These are phyloP conservation scores for Platyscapa corneri DNA, from an alignment of 1,140 invertebrate species.

Conservation along the genomic window DNA sequence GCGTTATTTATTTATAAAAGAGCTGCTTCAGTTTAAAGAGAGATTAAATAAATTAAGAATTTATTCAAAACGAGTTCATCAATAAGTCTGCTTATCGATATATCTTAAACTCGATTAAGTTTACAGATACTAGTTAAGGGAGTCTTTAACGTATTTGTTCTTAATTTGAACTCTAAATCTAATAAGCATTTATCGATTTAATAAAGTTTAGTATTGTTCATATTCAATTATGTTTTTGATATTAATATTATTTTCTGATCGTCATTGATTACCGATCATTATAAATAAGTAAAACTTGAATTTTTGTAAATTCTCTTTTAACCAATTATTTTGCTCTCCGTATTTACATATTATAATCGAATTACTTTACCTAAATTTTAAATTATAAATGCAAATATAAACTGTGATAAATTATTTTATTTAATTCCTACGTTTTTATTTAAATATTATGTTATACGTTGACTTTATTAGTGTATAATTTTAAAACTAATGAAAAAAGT, in stretches of 20 bases:
- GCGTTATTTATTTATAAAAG: neutral
- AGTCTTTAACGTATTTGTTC: neutral
- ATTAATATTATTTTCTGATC: too few relatives aligned
- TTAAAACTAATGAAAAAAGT: neutral
- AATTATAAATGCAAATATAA: neutral
- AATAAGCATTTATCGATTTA: neutral
- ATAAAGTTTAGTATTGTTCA: neutral
- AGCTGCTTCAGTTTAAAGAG: neutral
- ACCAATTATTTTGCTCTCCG: neutral
- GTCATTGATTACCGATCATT: too few relatives aligned
- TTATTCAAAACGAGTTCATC: neutral
- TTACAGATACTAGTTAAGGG: neutral
- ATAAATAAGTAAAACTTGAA: too few relatives aligned
- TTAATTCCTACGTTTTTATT: neutral
- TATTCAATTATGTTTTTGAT: too few relatives aligned
- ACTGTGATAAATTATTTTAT: neutral
- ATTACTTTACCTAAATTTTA: neutral
- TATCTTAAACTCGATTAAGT: neutral
- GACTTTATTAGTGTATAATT: neutral
- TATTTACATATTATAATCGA: neutral
- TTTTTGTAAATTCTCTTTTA: too few relatives aligned
- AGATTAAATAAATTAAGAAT: neutral
- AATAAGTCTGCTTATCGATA: neutral
- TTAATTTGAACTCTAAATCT: neutral
- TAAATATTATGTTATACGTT: neutral